These are phyloP conservation scores for Tribolium freemani DNA, from an alignment of 2,888 invertebrate species.

Conservation along the genomic window DNA sequence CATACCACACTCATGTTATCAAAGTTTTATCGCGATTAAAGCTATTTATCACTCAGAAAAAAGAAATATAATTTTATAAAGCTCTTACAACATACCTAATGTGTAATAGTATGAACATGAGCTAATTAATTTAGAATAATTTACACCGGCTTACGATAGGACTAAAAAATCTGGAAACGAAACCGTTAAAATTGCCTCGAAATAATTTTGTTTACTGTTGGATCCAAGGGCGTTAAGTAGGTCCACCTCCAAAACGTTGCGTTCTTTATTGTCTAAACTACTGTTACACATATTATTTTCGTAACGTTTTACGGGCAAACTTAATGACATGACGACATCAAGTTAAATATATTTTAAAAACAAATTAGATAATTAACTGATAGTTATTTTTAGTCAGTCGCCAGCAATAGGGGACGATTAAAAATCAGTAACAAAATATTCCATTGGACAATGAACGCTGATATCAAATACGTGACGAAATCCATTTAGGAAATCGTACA, in stretches of 20 bases:
- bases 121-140: too few relatives aligned
- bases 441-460: conserved; percentile 7
- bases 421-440: conserved; percentile 3
- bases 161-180: background rate
- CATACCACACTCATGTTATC: background rate
- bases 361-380: conserved; percentile 10
- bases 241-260: background rate
- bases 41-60: too few relatives aligned
- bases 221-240: conserved; percentile 13
- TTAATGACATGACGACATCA: conserved; percentile 17
- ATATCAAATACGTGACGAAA: conserved; percentile 12
- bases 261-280: conserved; percentile 1
- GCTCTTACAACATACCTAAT: too few relatives aligned
- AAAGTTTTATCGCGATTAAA: background rate
- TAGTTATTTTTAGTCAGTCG: conserved; percentile 15
- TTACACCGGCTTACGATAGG: too few relatives aligned
- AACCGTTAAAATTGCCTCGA: background rate
- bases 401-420: background rate
- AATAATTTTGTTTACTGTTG: background rate
- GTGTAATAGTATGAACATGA: too few relatives aligned
- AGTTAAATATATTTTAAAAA: conserved; percentile 7
- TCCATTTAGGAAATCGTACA: conserved; percentile 6
- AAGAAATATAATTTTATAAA: too few relatives aligned
- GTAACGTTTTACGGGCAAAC: background rate
- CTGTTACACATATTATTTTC: conserved; percentile 14